These are phyloP conservation scores for Acheta domesticus DNA, from an alignment of 2,888 invertebrate species.

Conservation along the genomic window DNA sequence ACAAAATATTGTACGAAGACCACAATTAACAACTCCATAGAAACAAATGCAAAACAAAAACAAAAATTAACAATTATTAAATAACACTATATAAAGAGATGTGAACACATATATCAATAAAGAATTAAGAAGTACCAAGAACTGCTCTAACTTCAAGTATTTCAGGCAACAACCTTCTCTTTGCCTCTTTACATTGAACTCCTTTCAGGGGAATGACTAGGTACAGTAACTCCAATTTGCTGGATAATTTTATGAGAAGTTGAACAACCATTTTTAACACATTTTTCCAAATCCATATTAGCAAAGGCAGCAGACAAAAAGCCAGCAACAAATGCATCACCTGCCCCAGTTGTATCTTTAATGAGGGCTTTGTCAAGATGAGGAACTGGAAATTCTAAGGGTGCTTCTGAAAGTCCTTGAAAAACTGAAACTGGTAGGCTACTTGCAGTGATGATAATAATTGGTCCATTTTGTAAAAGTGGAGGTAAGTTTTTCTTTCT, in stretches of 20 bases:
- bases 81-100: no score
- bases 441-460: slow-evolving; percentile 64
- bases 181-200: no score
- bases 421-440: slow-evolving; percentile 53
- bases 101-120: no score
- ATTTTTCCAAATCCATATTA: slow-evolving; percentile 46
- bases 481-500: neutral
- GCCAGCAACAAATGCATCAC: slow-evolving; percentile 59
- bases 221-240: slow-evolving; percentile 48
- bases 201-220: no score
- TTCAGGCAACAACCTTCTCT: no score
- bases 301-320: slow-evolving; percentile 53
- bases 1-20: no score
- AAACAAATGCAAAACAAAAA: no score
- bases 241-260: slow-evolving; percentile 51
- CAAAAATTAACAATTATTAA: no score
- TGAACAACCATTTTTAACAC: slow-evolving; percentile 50
- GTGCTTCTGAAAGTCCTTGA: slow-evolving; percentile 37
- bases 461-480: slow-evolving; percentile 45
- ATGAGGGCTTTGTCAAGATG: slow-evolving; percentile 47
- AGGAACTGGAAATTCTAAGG: slow-evolving; percentile 45
- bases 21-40: no score
- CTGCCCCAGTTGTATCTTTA: slow-evolving; percentile 58
- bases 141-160: no score
- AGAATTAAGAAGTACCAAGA: no score